Conservation (phyloP, 1,140 invertebrate species). For the Zophobas morio region DNA sequence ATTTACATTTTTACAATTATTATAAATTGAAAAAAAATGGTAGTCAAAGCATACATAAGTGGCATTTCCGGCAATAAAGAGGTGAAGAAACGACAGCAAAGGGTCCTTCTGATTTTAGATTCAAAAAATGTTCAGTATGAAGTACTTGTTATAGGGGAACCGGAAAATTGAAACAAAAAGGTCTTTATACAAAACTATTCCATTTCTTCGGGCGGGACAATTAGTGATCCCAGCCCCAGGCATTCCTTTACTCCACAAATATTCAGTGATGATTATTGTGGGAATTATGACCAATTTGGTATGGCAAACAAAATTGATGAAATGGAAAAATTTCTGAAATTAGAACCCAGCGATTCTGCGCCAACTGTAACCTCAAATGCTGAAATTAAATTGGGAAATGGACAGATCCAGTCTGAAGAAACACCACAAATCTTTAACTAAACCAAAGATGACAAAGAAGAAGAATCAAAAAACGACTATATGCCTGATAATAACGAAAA, state of each 20-base stretch:
- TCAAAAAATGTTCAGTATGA: constrained; percentile 90
- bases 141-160: constrained; percentile 92
- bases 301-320: constrained; percentile 92
- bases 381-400: constrained; percentile 58
- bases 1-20: constrained; percentile 39
- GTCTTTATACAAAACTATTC: constrained; percentile 93
- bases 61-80: constrained; percentile 92
- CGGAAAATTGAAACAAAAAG: constrained; percentile 87
- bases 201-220: constrained; percentile 80
- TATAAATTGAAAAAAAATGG: constrained; percentile 73
- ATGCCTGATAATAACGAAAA: constrained; percentile 40
- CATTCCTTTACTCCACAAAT: constrained; percentile 89
- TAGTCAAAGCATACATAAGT: constrained; percentile 89
- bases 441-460: constrained; percentile 55
- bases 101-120: constrained; percentile 91
- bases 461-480: constrained; percentile 52
- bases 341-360: constrained; percentile 67
- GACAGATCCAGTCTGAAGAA: constrained; percentile 33
- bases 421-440: constrained; percentile 53
- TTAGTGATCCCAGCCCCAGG: constrained; percentile 71
- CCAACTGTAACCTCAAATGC: constrained; percentile 55
- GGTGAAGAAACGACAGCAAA: constrained; percentile 93
- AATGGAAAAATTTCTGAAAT: constrained; percentile 87
- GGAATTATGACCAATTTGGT: constrained; percentile 94
- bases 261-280: constrained; percentile 94